Evolutionary conservation across 2,113 vertebrate genomes (phyloP).

Genomic region (Lepus europaeus): DNA sequence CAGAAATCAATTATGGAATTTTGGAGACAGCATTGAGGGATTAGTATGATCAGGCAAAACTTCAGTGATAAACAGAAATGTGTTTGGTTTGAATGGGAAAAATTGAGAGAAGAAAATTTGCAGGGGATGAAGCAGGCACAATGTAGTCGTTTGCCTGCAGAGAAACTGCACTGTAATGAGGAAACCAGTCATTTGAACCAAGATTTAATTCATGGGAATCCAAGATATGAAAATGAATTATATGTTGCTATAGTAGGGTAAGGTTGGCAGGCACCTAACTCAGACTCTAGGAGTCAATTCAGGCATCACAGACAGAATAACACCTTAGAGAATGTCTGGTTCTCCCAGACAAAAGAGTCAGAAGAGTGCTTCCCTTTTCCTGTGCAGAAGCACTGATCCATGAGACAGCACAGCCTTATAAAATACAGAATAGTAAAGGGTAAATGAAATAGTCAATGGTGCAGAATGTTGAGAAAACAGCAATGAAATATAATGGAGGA

Average conservation of each 20-base stretch:
- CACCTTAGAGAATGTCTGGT: background rate
- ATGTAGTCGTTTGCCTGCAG: background rate
- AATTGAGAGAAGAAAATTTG: background rate
- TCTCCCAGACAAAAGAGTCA: background rate
- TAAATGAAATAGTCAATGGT: background rate
- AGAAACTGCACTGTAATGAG: background rate
- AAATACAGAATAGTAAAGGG: background rate
- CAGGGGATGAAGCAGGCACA: background rate
- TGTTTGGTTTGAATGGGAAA: background rate
- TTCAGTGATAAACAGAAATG: background rate
- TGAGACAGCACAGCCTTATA: background rate
- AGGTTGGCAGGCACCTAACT: background rate
- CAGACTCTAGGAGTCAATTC: background rate
- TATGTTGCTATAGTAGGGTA: accelerated
- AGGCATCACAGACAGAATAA: background rate
- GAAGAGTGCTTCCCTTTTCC: background rate
- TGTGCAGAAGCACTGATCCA: background rate
- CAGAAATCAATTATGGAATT: background rate
- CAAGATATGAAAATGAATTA: background rate
- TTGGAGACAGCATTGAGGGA: background rate
- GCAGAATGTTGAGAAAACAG: background rate
- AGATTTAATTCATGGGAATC: background rate
- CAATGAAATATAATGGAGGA: background rate
- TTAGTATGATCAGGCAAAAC: background rate
- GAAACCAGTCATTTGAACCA: background rate